Conservation (phyloP, 2,888 invertebrate species). For the Apodemia zela region DNA sequence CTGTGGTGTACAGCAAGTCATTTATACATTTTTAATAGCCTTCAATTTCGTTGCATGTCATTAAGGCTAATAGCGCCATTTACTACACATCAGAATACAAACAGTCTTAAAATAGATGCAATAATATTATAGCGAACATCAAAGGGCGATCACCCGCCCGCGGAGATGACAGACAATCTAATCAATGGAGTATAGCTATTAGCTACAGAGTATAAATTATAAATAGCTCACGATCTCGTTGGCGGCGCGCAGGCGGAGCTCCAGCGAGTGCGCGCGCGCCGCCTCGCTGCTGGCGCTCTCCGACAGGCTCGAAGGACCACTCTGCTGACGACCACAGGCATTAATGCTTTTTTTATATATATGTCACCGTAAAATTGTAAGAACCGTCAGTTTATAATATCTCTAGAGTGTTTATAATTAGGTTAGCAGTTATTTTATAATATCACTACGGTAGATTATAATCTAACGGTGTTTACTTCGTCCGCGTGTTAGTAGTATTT, state of each 20-base stretch:
- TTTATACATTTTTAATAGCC: neutral
- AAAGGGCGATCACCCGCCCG: conserved; percentile 17
- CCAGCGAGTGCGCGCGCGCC: conserved; percentile 39
- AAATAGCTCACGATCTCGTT: conserved; percentile 1
- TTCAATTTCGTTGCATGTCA: neutral
- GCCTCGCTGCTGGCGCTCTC: conserved; percentile 39
- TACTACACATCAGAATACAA: neutral
- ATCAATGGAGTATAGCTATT: conserved; percentile 11
- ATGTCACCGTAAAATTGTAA: too few species aligned
- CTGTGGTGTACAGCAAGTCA: neutral
- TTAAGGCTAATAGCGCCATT: neutral
- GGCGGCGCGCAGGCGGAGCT: conserved; percentile 54
- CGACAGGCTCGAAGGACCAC: conserved; percentile 35
- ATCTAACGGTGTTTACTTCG: too few species aligned
- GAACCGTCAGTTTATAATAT: too few species aligned
- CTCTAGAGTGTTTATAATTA: too few species aligned
- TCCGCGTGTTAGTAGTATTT: too few species aligned
- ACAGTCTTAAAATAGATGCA: neutral
- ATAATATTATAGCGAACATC: conserved; percentile 21
- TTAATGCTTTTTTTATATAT: too few species aligned
- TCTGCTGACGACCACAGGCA: neutral
- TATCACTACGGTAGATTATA: too few species aligned
- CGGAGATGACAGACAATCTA: conserved; percentile 16
- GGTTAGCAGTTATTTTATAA: too few species aligned
- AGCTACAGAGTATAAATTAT: neutral